Evolutionary conservation across 1,140 invertebrate species (phyloP).

Genomic region (Scaptodrosophila lebanonensis): DNA sequence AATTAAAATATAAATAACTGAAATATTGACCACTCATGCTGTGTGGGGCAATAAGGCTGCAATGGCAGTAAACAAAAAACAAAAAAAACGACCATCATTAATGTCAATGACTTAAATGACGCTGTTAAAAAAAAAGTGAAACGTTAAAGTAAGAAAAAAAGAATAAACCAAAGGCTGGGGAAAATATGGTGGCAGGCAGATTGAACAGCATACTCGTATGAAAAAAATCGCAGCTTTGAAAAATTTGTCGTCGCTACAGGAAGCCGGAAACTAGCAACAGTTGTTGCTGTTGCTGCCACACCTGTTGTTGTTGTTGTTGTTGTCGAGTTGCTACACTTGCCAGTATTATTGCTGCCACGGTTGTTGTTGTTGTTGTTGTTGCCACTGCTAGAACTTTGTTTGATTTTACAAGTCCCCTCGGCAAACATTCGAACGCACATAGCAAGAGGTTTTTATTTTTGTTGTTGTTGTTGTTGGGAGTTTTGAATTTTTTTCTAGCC

Average conservation of each 20-base stretch:
- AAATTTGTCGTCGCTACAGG: constrained; percentile 66
- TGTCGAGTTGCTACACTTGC: background rate
- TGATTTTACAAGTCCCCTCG: background rate
- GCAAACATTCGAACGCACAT: constrained; percentile 17
- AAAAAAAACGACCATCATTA: background rate
- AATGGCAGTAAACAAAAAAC: too few relatives aligned
- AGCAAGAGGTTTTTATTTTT: constrained; percentile 16
- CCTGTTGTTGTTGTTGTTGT: constrained; percentile 15
- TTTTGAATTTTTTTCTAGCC: constrained; percentile 2
- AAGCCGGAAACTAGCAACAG: constrained; percentile 72
- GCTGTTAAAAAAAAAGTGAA: background rate
- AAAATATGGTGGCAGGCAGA: constrained; percentile 32
- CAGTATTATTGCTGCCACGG: constrained; percentile 39
- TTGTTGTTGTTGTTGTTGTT: constrained; percentile 36
- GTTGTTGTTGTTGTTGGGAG: constrained; percentile 16
- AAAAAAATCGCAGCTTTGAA: constrained; percentile 32
- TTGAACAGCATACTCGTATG: constrained; percentile 27
- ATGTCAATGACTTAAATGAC: too few relatives aligned
- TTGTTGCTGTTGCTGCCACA: constrained; percentile 40
- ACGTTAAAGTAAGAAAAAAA: constrained; percentile 33
- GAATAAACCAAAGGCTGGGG: constrained; percentile 41
- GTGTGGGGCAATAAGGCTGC: too few relatives aligned
- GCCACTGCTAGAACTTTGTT: too few relatives aligned
- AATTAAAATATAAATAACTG: too few relatives aligned
- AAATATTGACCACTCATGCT: too few relatives aligned